Evolutionary conservation across 2,797 vertebrate species (phyloP).

Genomic region (Myripristis jacobus): DNA sequence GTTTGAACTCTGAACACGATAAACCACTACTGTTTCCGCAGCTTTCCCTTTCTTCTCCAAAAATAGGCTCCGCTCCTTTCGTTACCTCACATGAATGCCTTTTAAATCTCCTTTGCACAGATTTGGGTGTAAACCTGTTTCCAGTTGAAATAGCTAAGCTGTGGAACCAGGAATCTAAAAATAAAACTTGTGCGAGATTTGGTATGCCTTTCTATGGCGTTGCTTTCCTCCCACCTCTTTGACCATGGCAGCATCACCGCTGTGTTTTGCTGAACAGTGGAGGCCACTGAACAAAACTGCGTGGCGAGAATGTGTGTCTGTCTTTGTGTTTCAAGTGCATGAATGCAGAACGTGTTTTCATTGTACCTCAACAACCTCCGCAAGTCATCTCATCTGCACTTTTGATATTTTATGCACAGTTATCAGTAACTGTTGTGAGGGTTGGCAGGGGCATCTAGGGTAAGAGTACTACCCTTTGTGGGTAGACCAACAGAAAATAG

Average conservation of each 20-base stretch:
- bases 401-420: not conserved
- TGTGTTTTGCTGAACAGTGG: constrained; percentile 18
- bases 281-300: constrained; percentile 5
- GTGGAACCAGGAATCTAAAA: constrained; percentile 68
- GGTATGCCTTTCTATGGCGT: constrained; percentile 56
- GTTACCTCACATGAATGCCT: constrained; percentile 67
- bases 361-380: not conserved
- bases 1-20: constrained; percentile 50
- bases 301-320: not conserved
- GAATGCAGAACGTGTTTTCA: not conserved
- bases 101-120: constrained; percentile 74
- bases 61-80: constrained; percentile 66
- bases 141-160: constrained; percentile 72
- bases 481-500: too few species aligned
- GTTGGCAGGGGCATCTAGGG: too few species aligned
- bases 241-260: constrained; percentile 10
- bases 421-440: too few species aligned
- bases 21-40: constrained; percentile 45
- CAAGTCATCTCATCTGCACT: not conserved
- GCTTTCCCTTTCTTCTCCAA: constrained; percentile 59
- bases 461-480: too few species aligned
- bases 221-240: constrained; percentile 30
- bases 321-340: constrained; percentile 15
- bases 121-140: constrained; percentile 77
- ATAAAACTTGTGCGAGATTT: constrained; percentile 62